Evolutionary conservation across 2,113 vertebrate species (phyloP), one percentile per base, ranked within the genome.

Genomic region (Dicrurus megarhynchus): DNA sequence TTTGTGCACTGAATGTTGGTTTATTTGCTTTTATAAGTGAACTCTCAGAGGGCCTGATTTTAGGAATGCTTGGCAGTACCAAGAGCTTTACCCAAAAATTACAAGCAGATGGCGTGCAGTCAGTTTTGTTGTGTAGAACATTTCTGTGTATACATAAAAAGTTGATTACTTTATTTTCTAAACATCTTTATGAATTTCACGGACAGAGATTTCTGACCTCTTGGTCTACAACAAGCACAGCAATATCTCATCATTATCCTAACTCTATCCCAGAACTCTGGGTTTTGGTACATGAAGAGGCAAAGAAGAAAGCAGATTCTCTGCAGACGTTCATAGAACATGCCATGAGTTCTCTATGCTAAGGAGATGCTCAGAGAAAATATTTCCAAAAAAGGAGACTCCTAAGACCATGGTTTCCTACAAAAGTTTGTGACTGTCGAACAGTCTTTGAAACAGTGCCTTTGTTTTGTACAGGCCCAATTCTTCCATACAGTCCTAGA

Each of bases 21-120:
- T 83, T 84, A 69, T 96, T 91, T 91, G 32, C 37, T 95, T 94
- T 91, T 69, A 37, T 63, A 91, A 93, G n/a, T 44, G 26, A 89
- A 84, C 3, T 70, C 37, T 68, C 60, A n/a, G 57, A 84, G 46
- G 73, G 28, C 7, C 20, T 92, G 56, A 27, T 12, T 92, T 90
- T 87, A 84, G 69, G 44, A 95, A 93, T 75, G 21, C 9, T 52
- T 57, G 13, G 33, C 80, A 81, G 57, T 61, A 61, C 37, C 69
- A 22, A 49, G 22, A 85, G 17, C 75, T 90, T 87, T 69, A 56
- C 60, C 24, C 64, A 82, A 89, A 93, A 91, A 87, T 84, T 75
- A 64, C 84, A 87, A 92, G 28, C 86, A 96, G 68, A 84, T 56
- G 52, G 12, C 3, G 0, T n/a, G 39, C 63, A 67, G 52, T 24